Conservation (phyloP, 2,888 invertebrate genomes). For the Perithous albicinctus region DNA sequence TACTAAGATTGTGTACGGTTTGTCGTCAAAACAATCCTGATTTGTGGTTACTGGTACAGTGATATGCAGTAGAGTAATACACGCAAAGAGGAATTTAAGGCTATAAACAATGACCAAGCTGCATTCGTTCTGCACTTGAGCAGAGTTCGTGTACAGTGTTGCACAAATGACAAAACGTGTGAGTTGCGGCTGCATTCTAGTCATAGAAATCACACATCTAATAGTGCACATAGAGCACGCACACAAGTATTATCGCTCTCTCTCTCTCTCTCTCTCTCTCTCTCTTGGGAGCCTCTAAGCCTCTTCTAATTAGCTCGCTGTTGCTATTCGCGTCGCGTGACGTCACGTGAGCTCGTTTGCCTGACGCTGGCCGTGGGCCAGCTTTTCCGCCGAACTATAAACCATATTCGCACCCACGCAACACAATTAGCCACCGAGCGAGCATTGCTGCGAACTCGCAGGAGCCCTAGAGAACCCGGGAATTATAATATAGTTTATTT, state of each 20-base stretch:
- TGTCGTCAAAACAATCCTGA: slow-evolving; percentile 51
- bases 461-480: slow-evolving; percentile 70
- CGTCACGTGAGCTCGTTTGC: slow-evolving; percentile 84
- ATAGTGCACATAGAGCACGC: background rate
- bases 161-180: slow-evolving; percentile 78
- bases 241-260: slow-evolving; percentile 20
- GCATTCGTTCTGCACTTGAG: slow-evolving; percentile 30
- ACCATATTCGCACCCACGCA: slow-evolving; percentile 84
- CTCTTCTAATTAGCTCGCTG: slow-evolving; percentile 83
- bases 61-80: slow-evolving; percentile 1
- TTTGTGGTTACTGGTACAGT: slow-evolving; percentile 8
- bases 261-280: slow-evolving; percentile 31
- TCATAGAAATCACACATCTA: slow-evolving; percentile 50
- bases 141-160: slow-evolving; percentile 63
- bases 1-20: background rate
- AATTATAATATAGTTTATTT: slow-evolving; percentile 78
- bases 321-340: slow-evolving; percentile 83
- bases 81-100: background rate
- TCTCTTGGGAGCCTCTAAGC: slow-evolving; percentile 56
- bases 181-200: slow-evolving; percentile 80
- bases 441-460: slow-evolving; percentile 43
- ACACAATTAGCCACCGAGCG: slow-evolving; percentile 81
- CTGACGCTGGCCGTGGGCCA: slow-evolving; percentile 79
- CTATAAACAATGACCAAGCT: background rate
- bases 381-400: slow-evolving; percentile 83